Evolutionary conservation across 2,797 vertebrate species (phyloP).

Genomic region (Tapera naevia): DNA sequence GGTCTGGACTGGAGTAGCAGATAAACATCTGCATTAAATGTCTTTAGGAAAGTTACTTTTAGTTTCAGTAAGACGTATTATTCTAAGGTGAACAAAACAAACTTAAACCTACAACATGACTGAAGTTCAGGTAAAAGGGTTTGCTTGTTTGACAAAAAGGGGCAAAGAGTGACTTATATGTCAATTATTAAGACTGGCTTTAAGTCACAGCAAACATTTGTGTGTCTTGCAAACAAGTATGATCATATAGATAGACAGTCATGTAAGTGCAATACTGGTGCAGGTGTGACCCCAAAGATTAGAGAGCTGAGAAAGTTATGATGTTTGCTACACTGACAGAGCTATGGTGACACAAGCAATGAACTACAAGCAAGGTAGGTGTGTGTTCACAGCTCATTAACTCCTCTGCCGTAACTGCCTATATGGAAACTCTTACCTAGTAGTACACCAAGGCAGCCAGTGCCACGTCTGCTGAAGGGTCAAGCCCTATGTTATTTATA

Average conservation of each 20-base stretch:
- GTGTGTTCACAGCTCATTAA: conserved; percentile 30
- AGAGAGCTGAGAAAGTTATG: not conserved
- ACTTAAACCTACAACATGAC: not conserved
- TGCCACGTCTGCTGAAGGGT: not conserved
- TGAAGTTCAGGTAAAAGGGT: not conserved
- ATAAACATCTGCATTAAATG: not conserved
- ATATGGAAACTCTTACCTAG: conserved; percentile 48
- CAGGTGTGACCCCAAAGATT: not conserved
- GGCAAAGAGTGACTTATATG: not conserved
- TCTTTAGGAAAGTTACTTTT: not conserved
- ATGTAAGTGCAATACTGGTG: accelerated
- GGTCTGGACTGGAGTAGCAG: not conserved
- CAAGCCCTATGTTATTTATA: conserved; percentile 29
- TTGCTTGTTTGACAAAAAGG: not conserved
- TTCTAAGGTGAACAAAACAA: not conserved
- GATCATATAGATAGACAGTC: not conserved
- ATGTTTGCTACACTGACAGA: accelerated
- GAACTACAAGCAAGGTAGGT: not conserved
- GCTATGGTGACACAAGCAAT: not conserved
- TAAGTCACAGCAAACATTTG: not conserved
- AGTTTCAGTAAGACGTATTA: not conserved
- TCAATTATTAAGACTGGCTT: not conserved
- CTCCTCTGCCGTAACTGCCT: not conserved
- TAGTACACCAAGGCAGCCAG: not conserved
- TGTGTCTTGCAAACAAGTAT: not conserved